Base-by-base conservation (phyloP, 2,888 invertebrate species). In the Mesochorus sp. region DNA sequence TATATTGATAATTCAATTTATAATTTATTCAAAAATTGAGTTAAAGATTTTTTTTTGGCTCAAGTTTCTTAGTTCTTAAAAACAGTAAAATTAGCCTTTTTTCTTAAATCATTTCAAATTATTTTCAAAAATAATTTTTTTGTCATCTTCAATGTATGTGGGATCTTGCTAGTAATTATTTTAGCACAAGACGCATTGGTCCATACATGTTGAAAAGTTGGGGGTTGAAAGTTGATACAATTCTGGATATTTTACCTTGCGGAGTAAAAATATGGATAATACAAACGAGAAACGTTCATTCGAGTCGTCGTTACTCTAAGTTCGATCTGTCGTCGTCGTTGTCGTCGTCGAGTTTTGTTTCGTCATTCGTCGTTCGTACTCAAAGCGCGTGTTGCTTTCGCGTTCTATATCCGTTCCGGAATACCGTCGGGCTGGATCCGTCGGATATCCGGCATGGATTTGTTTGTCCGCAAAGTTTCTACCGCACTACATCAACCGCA, bases 381-480 rank as follows among this genome's bases (percentile, higher is more conserved):
- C 80, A 79, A 80, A 76, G 80, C 76, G 80, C 77, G 79, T 64
- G 81, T 80, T 80, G 28, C 42, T 67, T 82, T 84, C 77, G 57
- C 74, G 75, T 66, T 57, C 61, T 71, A 77, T 82, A 82, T 83
- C 81, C 80, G 80, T 82, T 81, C 80, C 75, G 79, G 80, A 81
- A 83, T 82, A 78, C 81, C 78, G 80, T 83, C 81, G 79, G 77
- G 81, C 77, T 80, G 80, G 81, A 84, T 85, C 83, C 83, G 79
- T 79, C 84, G 86, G 85, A 86, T 88, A 86, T 88, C 88, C 89
- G 87, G 84, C 84, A 86, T 85, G 88, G 88, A 90, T 90, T 89
- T 90, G 90, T 90, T 89, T 90, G 89, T 85, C 88, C 86, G 86
- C 87, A 87, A 90, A 89, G 88, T 89, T 90, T 80, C 88, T 83